Base-by-base conservation (phyloP, 2,797 vertebrate genomes). In the Brachyrhaphis roseni region DNA sequence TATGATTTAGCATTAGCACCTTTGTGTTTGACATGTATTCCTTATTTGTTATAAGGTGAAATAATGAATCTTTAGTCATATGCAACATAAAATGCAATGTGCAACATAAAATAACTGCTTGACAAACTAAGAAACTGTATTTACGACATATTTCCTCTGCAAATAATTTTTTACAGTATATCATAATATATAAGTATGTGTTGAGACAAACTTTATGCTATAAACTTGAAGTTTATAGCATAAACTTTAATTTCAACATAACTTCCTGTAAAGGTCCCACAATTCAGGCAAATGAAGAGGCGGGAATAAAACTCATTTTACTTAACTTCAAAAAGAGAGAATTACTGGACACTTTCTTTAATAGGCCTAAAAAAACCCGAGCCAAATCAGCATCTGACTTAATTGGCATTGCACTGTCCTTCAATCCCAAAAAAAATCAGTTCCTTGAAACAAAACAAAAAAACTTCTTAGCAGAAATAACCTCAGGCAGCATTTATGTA, bases 351-450 rank as follows among this genome's bases (percentile, higher is more conserved):
- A 36, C 62, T 78, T 84, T 81, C 79, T 85, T 82, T 86, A 74
- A 82, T 74, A 72, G 57, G 41, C 51, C 75, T 64, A 82, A 79
- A 88, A 79, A 80, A 81, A 80, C 73, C n/a, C n/a, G n/a, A 83
- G 68, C 55, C 82, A 72, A 85, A 78, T 83, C 80, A 76, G 49
- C 82, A 68, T 76, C 46, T 72, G 72, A 83, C 85, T 79, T 82
- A 86, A 86, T 79, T 81, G 47, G 83, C 57, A 75, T 87, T 87
- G 23, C 59, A 82, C 62, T 73, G 62, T 36, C 5, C 16, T 64
- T 85, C 78, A 85, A 81, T 71, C 81, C 28, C 66, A 77, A 43
- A 43, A 43, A 46, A 13, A 74, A 78, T 77, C 78, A 75, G 57
- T 70, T 78, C 74, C 75, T 45, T 46, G 41, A 6, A n/a, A 57